phyloP scores from a whole-genome alignment of 1,140 invertebrate species.

The Tetramorium simillimum region DNA sequence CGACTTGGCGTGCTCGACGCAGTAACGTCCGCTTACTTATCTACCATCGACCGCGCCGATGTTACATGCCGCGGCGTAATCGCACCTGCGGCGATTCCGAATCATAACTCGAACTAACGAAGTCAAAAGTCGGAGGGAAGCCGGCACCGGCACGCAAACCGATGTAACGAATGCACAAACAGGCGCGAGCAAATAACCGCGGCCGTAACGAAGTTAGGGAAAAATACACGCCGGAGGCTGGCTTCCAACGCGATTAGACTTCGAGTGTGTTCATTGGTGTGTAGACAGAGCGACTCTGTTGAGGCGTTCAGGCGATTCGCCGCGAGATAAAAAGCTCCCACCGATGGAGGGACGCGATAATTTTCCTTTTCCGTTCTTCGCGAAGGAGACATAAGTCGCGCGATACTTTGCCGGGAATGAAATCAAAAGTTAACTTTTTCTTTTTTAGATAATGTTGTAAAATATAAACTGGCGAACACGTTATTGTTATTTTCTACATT shows the following conservation, averaged over 20 bases:
- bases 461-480: neutral
- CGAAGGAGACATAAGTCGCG: slow-evolving; percentile 7
- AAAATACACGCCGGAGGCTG: slow-evolving; percentile 60
- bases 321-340: slow-evolving; percentile 51
- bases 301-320: slow-evolving; percentile 44
- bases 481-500: neutral
- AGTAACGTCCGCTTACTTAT: slow-evolving; percentile 47
- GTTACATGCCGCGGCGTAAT: slow-evolving; percentile 47
- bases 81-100: slow-evolving; percentile 56
- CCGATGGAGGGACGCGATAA: slow-evolving; percentile 31
- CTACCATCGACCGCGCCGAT: slow-evolving; percentile 27
- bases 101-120: slow-evolving; percentile 60
- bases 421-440: neutral
- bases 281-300: slow-evolving; percentile 56
- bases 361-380: slow-evolving; percentile 36
- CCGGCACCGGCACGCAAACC: slow-evolving; percentile 47
- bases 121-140: slow-evolving; percentile 55
- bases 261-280: slow-evolving; percentile 51
- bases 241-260: slow-evolving; percentile 60
- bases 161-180: slow-evolving; percentile 61
- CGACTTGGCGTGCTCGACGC: neutral
- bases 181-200: slow-evolving; percentile 58
- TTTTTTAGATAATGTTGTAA: neutral
- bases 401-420: slow-evolving; percentile 5
- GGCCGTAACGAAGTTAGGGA: slow-evolving; percentile 54